phyloP scores from a whole-genome alignment of 1,140 invertebrate species.

The Psilanteris sp. region DNA sequence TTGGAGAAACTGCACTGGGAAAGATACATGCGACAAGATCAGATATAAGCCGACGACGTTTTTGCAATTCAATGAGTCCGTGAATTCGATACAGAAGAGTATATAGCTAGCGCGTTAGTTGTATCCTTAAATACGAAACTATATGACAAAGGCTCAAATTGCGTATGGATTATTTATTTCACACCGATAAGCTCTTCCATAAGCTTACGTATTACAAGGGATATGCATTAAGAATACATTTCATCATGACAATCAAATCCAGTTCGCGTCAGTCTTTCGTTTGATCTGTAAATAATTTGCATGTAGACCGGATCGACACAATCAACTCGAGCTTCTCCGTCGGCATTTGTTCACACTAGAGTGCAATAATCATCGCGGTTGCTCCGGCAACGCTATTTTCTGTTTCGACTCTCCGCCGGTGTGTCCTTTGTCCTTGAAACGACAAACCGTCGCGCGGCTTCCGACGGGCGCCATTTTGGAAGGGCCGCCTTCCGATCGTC shows the following conservation, averaged over 20 bases:
- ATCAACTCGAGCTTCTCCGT: conserved; percentile 11
- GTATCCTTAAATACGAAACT: conserved; percentile 36
- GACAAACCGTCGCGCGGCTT: too few species aligned
- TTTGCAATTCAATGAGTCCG: conserved; percentile 36
- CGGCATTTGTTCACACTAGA: conserved; percentile 8
- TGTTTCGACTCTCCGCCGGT: too few species aligned
- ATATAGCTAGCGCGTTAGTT: conserved; percentile 37
- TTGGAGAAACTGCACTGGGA: conserved; percentile 30
- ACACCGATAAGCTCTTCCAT: conserved; percentile 54
- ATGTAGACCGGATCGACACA: conserved; percentile 11
- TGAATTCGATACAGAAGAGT: conserved; percentile 23
- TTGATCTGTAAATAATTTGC: conserved; percentile 30
- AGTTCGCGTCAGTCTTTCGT: conserved; percentile 21
- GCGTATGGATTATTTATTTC: conserved; percentile 37
- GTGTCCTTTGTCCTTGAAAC: too few species aligned
- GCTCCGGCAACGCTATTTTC: too few species aligned
- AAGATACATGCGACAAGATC: conserved; percentile 34
- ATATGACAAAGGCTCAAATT: conserved; percentile 57
- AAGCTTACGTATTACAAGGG: conserved; percentile 46
- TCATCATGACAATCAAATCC: conserved; percentile 52
- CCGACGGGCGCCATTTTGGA: too few species aligned
- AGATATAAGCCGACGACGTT: conserved; percentile 41
- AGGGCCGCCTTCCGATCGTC: too few species aligned
- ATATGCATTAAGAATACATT: conserved; percentile 37
- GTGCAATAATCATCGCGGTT: conserved; percentile 9